Base-by-base conservation (phyloP, 2,888 invertebrate genomes). In the Amphimallon solstitiale region DNA sequence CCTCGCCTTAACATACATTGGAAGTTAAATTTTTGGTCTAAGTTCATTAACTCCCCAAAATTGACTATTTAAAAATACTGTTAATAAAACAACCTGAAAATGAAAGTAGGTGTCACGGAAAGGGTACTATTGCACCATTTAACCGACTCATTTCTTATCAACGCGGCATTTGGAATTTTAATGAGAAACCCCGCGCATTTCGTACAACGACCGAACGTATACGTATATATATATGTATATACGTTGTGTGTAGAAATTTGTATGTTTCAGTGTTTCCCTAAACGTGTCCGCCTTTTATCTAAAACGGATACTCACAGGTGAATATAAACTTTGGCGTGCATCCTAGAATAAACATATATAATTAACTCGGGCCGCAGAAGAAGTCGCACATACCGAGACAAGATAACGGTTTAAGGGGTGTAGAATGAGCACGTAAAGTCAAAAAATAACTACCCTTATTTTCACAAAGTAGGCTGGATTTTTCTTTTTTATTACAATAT, bases 321-420 rank as follows among this genome's bases (percentile, higher is more conserved):
- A 23, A 17, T 14, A 29, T 12, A 40, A 60, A 43, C 60, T 60
- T 60, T 60, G 43, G 21, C 34, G 29, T 40, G 60, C 45, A 60
- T 60, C 43, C 12, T 38, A 60, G 23, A 60, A 60, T 60, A 60
- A 60, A 60, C 60, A 60, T 34, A 38, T 60, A 60, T 60, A 60
- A 60, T 60, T 60, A 60, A 60, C 60, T 9, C 29, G 29, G 29
- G 29, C 29, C 29, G 9, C 29, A 29, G 29, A 3, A 29, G 29
- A 7, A 29, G 1, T 5, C 29, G 29, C 9, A 29, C 29, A 29
- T 29, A 29, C 29, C 29, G 29, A 29, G 5, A 9, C 3, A 29
- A 29, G 29, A 29, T 29, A 29, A 23, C 7, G 9, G 29, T 29
- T 29, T 29, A 29, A 29, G 9, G 43, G 60, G 60, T 45, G 45